Percentiles rank a stretch among this genome's conserved stretches.
These are phyloP conservation scores for Phaonia tiefii DNA, from an alignment of 2,888 invertebrate species.

Conservation along the genomic window DNA sequence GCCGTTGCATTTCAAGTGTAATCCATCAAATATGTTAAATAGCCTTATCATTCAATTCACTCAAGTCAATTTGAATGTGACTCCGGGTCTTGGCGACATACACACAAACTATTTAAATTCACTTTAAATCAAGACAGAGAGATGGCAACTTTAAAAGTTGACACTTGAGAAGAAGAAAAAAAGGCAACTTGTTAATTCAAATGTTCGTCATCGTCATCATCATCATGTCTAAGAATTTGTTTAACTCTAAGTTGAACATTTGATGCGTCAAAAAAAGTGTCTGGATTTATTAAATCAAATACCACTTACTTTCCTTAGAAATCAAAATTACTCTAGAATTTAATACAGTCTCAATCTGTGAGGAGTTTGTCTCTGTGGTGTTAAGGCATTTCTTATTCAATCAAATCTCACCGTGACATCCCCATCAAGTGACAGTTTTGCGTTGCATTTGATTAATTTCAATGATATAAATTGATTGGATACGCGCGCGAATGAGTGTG, in stretches of 20 bases:
- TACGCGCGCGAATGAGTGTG: conserved; percentile 8
- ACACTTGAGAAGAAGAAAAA: neutral
- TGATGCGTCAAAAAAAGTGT: neutral
- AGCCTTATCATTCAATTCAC: conserved; percentile 62
- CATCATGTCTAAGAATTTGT: conserved; percentile 1
- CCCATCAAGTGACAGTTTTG: conserved; percentile 26
- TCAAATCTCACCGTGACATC: conserved; percentile 15
- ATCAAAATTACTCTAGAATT: conserved; percentile 9
- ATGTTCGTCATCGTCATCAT: too few species aligned
- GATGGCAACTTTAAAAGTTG: too few species aligned
- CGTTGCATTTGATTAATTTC: conserved; percentile 34
- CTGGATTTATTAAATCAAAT: conserved; percentile 27
- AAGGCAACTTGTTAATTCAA: neutral
- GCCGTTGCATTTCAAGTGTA: conserved; percentile 61
- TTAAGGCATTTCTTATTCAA: neutral
- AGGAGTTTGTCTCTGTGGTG: neutral
- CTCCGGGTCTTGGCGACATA: too few species aligned
- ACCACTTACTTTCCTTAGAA: conserved; percentile 35
- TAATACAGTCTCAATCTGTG: conserved; percentile 4
- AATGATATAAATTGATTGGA: too few species aligned
- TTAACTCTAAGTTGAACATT: neutral
- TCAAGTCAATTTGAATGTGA: too few species aligned
- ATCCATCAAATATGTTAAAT: conserved; percentile 65
- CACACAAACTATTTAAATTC: conserved; percentile 39
- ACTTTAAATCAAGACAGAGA: too few species aligned